Evolutionary conservation across 2,888 invertebrate species (phyloP).

Genomic region (Tetrapedia diversipes): DNA sequence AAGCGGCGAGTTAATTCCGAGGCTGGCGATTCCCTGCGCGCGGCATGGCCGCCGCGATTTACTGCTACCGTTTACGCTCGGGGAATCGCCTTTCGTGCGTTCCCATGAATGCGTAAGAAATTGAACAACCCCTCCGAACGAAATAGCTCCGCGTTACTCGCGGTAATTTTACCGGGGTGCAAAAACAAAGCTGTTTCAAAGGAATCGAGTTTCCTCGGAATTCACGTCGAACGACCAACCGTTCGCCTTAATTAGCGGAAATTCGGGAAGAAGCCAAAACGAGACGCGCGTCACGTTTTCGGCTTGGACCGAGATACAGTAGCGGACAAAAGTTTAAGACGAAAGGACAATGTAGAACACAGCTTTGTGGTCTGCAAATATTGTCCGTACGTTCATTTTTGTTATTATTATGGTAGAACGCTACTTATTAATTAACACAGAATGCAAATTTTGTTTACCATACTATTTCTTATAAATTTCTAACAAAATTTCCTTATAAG

Average conservation of each 20-base stretch:
- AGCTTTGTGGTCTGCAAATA: no score
- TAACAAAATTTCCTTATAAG: no score
- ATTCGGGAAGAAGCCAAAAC: no score
- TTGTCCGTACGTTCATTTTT: no score
- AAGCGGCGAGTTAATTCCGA: not conserved
- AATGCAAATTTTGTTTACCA: no score
- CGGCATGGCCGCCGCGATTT: not conserved
- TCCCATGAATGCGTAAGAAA: not conserved
- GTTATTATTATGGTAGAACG: no score
- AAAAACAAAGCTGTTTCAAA: not conserved
- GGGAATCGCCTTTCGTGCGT: not conserved
- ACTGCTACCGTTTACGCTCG: constrained; percentile 3
- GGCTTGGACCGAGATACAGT: no score
- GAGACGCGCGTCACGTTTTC: no score
- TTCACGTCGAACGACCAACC: not conserved
- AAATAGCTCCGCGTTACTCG: not conserved
- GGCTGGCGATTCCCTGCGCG: not conserved
- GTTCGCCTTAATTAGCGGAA: not conserved
- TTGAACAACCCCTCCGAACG: not conserved
- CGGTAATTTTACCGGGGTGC: not conserved
- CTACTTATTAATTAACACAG: no score
- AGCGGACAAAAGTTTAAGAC: no score
- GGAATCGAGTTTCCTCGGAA: not conserved
- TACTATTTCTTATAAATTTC: no score
- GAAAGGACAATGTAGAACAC: no score